Evolutionary conservation across 1,140 invertebrate species (phyloP).

Genomic region (Calliphora vicina): DNA sequence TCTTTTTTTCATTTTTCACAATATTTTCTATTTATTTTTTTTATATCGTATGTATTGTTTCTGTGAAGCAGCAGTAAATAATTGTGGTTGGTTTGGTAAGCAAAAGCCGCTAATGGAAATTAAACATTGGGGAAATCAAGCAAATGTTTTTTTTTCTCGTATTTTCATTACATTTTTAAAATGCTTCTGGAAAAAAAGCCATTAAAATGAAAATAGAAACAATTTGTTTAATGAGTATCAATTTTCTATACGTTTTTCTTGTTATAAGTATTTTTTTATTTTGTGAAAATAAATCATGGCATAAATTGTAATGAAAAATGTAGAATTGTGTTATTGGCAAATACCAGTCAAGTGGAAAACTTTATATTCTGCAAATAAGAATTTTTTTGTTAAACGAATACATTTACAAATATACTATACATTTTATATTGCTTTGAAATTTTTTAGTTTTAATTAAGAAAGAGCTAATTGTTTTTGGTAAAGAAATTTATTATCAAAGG

Average conservation of each 20-base stretch:
- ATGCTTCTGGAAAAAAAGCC: neutral
- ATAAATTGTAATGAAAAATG: neutral
- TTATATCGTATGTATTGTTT: neutral
- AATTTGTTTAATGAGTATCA: neutral
- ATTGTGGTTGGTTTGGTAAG: neutral
- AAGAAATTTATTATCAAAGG: too few species aligned
- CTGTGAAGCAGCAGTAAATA: neutral
- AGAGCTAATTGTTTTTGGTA: too few species aligned
- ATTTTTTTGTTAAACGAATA: too few species aligned
- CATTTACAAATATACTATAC: too few species aligned
- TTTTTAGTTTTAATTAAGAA: too few species aligned
- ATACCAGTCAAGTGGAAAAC: neutral
- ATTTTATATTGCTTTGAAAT: too few species aligned
- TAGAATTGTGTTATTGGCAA: neutral
- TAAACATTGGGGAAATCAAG: constrained; percentile 30
- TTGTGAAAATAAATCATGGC: neutral
- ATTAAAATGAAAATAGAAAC: neutral
- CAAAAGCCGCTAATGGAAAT: constrained; percentile 15
- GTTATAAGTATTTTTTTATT: neutral
- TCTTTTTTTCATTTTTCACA: neutral
- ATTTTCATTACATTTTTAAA: neutral
- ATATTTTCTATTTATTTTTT: constrained; percentile 13
- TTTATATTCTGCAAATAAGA: too few species aligned
- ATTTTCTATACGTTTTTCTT: neutral
- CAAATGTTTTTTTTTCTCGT: neutral